Evolutionary conservation across 2,797 vertebrate genomes (phyloP), one percentile per base, ranked within the genome.

Genomic region (Gymnothorax reevesii): DNA sequence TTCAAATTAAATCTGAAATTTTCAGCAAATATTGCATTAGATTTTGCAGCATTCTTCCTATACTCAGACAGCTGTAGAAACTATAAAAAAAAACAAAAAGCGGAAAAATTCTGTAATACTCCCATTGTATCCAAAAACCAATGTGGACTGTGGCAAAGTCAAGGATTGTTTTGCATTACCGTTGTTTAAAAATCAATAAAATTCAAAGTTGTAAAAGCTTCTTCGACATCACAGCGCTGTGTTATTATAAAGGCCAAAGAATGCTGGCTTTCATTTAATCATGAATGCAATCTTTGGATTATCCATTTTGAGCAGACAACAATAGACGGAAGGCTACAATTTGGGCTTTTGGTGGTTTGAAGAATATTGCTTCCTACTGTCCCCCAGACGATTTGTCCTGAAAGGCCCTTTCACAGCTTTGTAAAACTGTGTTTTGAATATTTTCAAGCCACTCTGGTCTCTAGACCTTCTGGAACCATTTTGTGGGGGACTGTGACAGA

Each of bases 401-500:
- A 87, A 42, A 85, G 33, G 79, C 79, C 86, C 86, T 87, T 42
- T 54, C 33, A 80, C 52, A 10, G 7, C 22, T 80, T 20, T 55
- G 49, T 80, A 55, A 22, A 33, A 69, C 82, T 71, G 7, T 33
- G 42, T 69, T 59, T 54, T 20, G 62, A 69, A 57, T 86, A 42
- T 85, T 75, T 82, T 60, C 73, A 83, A 87, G 85, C 83, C 20
- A 77, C 55, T n/a, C 59, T 54, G 27, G 64, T 83, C 85, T 79
- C 82, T 49, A 83, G 49, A 60, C 57, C 59, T 60, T 22, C 80
- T 85, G 87, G 85, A 88, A 85, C 57, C 88, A 57, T 82, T 88
- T 84, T 10, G 17, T 3, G 20, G 27, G 55, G 57, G 77, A 83
- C 17, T 82, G 62, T 82, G 49, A 77, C 60, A 75, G 49, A 59